Percentiles rank a stretch among this genome's conserved stretches.
These are phyloP conservation scores for Leptoteleia sp. DNA, from an alignment of 1,140 invertebrate species.

Conservation along the genomic window DNA sequence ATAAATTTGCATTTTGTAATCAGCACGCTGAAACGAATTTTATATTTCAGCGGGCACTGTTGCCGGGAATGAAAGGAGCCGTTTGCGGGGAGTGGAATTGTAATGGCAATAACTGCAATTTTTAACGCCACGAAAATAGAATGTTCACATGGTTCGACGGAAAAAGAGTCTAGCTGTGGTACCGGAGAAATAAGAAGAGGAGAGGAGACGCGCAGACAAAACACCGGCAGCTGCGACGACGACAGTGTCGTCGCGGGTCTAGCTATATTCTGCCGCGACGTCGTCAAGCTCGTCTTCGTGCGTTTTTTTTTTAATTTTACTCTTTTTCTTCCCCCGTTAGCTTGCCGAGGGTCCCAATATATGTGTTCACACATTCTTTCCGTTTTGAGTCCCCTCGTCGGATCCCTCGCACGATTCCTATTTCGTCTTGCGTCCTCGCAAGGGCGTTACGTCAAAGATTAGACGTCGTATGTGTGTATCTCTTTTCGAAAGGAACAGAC, in stretches of 20 bases:
- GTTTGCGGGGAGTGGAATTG: too few relatives aligned
- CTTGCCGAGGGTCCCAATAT: constrained; percentile 56
- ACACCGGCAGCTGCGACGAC: constrained; percentile 62
- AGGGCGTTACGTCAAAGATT: constrained; percentile 52
- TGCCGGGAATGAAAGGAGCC: too few relatives aligned
- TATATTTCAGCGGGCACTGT: too few relatives aligned
- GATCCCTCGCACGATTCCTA: constrained; percentile 43
- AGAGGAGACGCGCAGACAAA: constrained; percentile 55
- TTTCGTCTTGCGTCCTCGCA: constrained; percentile 48
- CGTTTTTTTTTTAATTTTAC: constrained; percentile 58
- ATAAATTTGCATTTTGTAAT: constrained; percentile 12
- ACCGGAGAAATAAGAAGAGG: constrained; percentile 37
- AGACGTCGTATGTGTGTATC: constrained; percentile 26
- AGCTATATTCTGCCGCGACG: constrained; percentile 53
- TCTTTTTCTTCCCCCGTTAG: constrained; percentile 34
- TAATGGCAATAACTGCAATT: constrained; percentile 22
- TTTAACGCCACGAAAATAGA: constrained; percentile 59
- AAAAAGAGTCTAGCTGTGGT: constrained; percentile 41
- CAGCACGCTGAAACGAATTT: too few relatives aligned
- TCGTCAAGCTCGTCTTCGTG: constrained; percentile 59
- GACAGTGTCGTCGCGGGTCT: constrained; percentile 49
- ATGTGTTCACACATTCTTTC: constrained; percentile 64
- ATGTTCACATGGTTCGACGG: constrained; percentile 25
- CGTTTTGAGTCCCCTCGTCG: constrained; percentile 35
- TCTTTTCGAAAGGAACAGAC: constrained; percentile 30